phyloP scores from a whole-genome alignment of 2,888 invertebrate genomes.

The Platypus cylindrus region DNA sequence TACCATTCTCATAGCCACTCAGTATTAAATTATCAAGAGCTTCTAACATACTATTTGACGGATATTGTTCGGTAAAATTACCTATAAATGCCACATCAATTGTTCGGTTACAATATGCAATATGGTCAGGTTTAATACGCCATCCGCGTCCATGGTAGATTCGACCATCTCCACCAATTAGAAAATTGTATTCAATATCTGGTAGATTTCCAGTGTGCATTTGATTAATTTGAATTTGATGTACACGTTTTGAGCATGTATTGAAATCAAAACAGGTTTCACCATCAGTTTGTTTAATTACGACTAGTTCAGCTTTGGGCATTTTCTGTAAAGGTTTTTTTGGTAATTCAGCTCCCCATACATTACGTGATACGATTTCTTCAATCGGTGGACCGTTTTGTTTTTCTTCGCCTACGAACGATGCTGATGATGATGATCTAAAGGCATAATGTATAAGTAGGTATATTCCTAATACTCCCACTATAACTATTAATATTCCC shows the following conservation, averaged over 20 bases:
- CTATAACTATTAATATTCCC: too few species aligned
- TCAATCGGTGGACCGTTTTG: too few species aligned
- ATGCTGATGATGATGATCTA: too few species aligned
- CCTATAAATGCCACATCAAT: constrained; percentile 14
- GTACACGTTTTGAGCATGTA: constrained; percentile 37
- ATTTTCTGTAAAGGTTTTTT: too few species aligned
- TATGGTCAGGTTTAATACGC: constrained; percentile 1
- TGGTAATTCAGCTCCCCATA: neutral
- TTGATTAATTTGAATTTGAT: constrained; percentile 35
- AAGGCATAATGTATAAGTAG: too few species aligned
- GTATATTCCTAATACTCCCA: too few species aligned
- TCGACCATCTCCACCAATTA: constrained; percentile 62
- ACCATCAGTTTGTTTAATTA: constrained; percentile 41
- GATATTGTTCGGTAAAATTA: neutral
- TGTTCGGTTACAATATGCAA: constrained; percentile 5
- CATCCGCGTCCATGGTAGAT: constrained; percentile 53
- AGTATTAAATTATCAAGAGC: neutral
- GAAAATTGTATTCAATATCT: constrained; percentile 38
- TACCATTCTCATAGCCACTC: neutral
- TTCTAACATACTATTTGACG: neutral
- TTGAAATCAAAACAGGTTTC: constrained; percentile 33
- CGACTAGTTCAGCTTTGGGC: too few species aligned
- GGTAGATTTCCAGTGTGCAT: constrained; percentile 22
- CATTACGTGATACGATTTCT: constrained; percentile 21
- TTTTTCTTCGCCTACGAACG: too few species aligned